These are phyloP conservation scores for Latrodectus geometricus DNA, from an alignment of 1,140 invertebrate species.

Conservation along the genomic window DNA sequence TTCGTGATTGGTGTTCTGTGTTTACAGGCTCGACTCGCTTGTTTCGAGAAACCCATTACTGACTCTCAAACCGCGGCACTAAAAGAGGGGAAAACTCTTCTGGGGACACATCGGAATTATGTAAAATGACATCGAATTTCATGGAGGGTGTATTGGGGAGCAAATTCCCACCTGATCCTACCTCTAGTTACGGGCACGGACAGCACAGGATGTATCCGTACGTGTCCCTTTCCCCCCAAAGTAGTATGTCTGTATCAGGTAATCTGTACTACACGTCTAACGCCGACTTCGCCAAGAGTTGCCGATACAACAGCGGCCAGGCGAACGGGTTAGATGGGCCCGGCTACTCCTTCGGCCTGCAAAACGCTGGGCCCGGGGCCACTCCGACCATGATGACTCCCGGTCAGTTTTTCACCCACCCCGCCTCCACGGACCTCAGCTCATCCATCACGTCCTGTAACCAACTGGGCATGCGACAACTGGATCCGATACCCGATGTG, in stretches of 20 bases:
- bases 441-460: constrained; percentile 72
- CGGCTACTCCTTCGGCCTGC: constrained; percentile 76
- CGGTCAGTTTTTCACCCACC: constrained; percentile 87
- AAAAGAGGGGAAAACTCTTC: background rate
- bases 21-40: constrained; percentile 62
- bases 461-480: constrained; percentile 67
- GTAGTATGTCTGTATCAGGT: constrained; percentile 74
- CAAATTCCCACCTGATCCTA: constrained; percentile 83
- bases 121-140: constrained; percentile 93
- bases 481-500: constrained; percentile 79
- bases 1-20: constrained; percentile 65
- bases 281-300: constrained; percentile 62
- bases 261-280: constrained; percentile 60
- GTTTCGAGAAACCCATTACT: constrained; percentile 32
- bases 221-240: constrained; percentile 78
- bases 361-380: constrained; percentile 73
- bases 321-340: constrained; percentile 75
- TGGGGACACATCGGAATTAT: background rate
- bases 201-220: constrained; percentile 75
- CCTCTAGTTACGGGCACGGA: constrained; percentile 65
- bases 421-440: constrained; percentile 74
- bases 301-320: constrained; percentile 65
- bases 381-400: constrained; percentile 74
- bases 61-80: constrained; percentile 27
- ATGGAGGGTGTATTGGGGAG: constrained; percentile 95